Evolutionary conservation across 2,888 invertebrate species (phyloP).

Genomic region (Galerucella pusilla): DNA sequence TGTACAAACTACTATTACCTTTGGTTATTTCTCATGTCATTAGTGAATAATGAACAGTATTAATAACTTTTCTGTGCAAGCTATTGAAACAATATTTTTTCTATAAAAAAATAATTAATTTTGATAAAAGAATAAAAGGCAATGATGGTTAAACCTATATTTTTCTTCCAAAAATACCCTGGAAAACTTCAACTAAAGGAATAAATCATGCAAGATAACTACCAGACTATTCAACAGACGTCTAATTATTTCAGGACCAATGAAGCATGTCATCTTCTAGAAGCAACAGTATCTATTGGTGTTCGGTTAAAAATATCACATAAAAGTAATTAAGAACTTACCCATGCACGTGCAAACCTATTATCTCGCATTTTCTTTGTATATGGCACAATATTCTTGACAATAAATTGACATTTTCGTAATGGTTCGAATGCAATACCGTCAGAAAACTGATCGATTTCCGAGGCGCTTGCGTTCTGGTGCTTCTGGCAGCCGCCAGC

Average conservation of each 20-base stretch:
- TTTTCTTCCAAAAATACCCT: no score
- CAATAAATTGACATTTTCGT: slow-evolving; percentile 64
- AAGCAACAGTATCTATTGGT: slow-evolving; percentile 1
- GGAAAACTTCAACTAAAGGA: no score
- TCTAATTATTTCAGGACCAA: slow-evolving; percentile 15
- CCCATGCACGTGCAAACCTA: slow-evolving; percentile 55
- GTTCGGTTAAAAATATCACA: not conserved
- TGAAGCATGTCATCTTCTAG: slow-evolving; percentile 2
- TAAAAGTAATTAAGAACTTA: slow-evolving; percentile 55
- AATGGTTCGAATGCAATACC: slow-evolving; percentile 44
- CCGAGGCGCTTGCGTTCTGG: slow-evolving; percentile 23
- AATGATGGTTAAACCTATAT: no score
- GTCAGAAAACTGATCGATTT: slow-evolving; percentile 32
- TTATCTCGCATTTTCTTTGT: slow-evolving; percentile 63
- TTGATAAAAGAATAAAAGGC: no score
- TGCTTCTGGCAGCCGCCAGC: slow-evolving; percentile 15
- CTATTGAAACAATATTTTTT: no score
- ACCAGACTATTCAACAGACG: slow-evolving; percentile 7
- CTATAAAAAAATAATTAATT: no score
- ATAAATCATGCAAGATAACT: no score
- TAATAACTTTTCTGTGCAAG: no score
- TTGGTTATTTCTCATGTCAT: no score
- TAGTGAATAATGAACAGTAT: no score
- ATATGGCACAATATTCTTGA: slow-evolving; percentile 58
- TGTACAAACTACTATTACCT: no score